These are phyloP conservation scores for Xenopus laevis DNA, from an alignment of 2,113 vertebrate genomes.

Conservation along the genomic window DNA sequence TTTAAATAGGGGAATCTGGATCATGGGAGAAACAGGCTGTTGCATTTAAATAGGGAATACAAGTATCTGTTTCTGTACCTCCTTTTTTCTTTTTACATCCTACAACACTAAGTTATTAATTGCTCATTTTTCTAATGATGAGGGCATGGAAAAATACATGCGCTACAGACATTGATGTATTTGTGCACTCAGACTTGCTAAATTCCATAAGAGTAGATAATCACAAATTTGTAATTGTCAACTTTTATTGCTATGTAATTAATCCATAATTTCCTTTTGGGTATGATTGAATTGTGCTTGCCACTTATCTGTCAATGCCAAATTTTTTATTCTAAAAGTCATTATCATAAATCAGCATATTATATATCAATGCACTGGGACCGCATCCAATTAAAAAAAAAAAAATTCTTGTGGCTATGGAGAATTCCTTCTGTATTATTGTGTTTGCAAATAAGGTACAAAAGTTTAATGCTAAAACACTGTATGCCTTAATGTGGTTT, in stretches of 20 bases:
- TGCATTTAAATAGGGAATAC: too few species aligned
- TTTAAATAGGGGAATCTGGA: too few species aligned
- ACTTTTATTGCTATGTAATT: conserved; percentile 43
- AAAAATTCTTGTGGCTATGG: not conserved
- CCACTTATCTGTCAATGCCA: conserved; percentile 43
- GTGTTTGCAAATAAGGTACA: not conserved
- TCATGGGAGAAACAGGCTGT: too few species aligned
- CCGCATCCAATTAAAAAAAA: conserved; percentile 27
- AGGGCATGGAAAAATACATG: conserved; percentile 44
- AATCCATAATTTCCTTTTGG: conserved; percentile 46
- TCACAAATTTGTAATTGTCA: conserved; percentile 45
- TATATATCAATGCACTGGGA: conserved; percentile 22
- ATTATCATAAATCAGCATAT: conserved; percentile 39
- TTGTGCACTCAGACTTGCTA: conserved; percentile 30
- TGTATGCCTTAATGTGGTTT: not conserved
- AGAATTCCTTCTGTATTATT: not conserved
- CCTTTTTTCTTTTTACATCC: conserved; percentile 20
- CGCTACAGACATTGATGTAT: conserved; percentile 38
- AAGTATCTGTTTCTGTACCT: not conserved
- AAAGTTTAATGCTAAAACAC: not conserved
- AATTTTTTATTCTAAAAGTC: conserved; percentile 37
- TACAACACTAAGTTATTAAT: conserved; percentile 21
- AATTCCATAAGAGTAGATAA: conserved; percentile 26
- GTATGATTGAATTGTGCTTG: conserved; percentile 42
- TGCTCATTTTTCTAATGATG: conserved; percentile 40